phyloP scores from a whole-genome alignment of 2,797 vertebrate genomes.

The Phrynocephalus vlangalii region DNA sequence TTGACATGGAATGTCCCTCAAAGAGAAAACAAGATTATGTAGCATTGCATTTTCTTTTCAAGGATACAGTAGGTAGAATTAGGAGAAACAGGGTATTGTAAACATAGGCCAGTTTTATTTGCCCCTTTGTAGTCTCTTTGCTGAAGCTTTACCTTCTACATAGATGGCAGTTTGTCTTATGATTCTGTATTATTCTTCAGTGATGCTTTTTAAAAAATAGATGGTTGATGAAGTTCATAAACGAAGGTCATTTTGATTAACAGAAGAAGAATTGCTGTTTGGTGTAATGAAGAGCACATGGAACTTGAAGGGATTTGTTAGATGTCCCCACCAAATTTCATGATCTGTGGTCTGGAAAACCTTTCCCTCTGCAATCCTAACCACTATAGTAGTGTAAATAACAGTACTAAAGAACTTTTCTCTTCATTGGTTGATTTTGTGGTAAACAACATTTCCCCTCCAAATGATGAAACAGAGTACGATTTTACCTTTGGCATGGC shows the following conservation, averaged over 20 bases:
- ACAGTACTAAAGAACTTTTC: constrained; percentile 6
- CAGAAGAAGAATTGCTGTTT: constrained; percentile 12
- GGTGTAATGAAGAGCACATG: not conserved
- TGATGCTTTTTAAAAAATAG: not conserved
- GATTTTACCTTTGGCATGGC: not conserved
- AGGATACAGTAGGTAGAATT: not conserved
- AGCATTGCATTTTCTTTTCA: not conserved
- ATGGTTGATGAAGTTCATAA: constrained; percentile 1
- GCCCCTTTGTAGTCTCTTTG: not conserved
- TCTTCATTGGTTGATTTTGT: constrained; percentile 23
- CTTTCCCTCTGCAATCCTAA: not conserved
- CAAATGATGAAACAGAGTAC: constrained; percentile 14
- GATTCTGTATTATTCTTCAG: constrained; percentile 1
- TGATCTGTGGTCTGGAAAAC: not conserved
- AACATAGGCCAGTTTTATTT: constrained; percentile 9
- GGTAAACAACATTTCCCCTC: constrained; percentile 5
- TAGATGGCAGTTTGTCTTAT: not conserved
- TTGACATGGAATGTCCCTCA: no score
- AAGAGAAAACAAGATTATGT: not conserved
- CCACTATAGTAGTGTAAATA: constrained; percentile 26
- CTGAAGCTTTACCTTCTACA: constrained; percentile 2
- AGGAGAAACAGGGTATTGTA: constrained; percentile 7
- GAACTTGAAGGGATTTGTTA: not conserved
- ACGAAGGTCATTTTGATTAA: constrained; percentile 17
- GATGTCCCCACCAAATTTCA: not conserved